Conservation (phyloP, 1,140 invertebrate genomes). For the Cotesia glomerata region DNA sequence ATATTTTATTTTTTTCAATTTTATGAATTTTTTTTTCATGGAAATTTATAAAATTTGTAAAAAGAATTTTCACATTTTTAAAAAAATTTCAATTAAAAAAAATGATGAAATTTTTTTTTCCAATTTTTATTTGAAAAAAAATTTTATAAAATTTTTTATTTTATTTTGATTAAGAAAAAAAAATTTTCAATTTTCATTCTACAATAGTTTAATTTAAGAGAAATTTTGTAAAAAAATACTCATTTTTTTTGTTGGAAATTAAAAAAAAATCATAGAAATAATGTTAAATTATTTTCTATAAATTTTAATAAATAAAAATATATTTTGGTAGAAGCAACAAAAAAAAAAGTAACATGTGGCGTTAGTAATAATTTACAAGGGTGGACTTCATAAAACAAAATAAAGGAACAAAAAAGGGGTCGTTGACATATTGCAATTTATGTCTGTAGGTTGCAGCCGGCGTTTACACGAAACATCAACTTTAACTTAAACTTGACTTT, state of each 20-base stretch:
- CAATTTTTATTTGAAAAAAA: constrained; percentile 1
- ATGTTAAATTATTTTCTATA: no score
- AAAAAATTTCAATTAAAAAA: constrained; percentile 17
- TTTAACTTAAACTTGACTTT: constrained; percentile 2
- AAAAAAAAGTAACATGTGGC: constrained; percentile 30
- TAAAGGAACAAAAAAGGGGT: constrained; percentile 34
- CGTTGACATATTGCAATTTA: constrained; percentile 39
- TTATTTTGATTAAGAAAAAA: background rate
- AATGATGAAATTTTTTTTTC: background rate
- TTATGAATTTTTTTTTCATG: background rate
- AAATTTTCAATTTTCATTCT: background rate
- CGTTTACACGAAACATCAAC: constrained; percentile 30
- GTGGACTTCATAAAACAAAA: constrained; percentile 10
- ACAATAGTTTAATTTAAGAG: background rate
- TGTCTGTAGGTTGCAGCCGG: constrained; percentile 34
- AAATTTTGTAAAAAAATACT: background rate
- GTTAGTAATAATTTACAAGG: constrained; percentile 35
- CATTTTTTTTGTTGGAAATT: no score
- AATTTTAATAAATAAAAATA: no score
- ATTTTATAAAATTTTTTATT: background rate
- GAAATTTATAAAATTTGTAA: constrained; percentile 8
- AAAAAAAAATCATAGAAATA: no score
- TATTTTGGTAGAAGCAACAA: no score
- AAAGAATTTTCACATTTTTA: background rate
- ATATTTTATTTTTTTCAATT: constrained; percentile 2